Conservation (phyloP, 23 tunicate species). For the Oikopleura vanhoeffeni region DNA sequence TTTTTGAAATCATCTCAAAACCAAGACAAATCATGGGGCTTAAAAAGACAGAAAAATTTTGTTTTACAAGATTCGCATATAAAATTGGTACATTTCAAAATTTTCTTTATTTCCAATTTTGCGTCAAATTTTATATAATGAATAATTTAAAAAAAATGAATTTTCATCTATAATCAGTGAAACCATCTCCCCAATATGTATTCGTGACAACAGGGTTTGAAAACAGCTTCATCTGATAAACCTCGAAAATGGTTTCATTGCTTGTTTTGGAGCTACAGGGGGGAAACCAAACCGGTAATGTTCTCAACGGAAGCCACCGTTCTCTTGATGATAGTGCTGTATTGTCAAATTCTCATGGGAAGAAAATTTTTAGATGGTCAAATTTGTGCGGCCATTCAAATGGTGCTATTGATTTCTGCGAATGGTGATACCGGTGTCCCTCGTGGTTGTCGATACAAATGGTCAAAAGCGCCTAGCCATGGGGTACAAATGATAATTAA, state of each 20-base stretch:
- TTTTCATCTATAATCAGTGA: no score
- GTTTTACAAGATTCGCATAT: no score
- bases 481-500: no score
- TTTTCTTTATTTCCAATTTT: no score
- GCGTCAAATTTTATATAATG: no score
- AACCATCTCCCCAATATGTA: neutral
- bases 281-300: no score
- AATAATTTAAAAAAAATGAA: no score
- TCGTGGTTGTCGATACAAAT: neutral
- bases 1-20: no score
- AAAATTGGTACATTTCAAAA: no score
- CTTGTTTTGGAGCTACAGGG: neutral
- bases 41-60: no score
- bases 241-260: neutral
- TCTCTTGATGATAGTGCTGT: neutral
- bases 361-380: neutral
- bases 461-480: neutral
- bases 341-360: neutral
- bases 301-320: neutral
- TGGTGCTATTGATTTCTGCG: neutral
- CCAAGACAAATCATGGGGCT: no score
- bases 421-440: neutral
- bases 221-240: neutral
- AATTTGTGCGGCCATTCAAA: neutral
- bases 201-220: neutral